Conservation (phyloP, 2,797 vertebrate genomes). For the Diplodus sargus region DNA sequence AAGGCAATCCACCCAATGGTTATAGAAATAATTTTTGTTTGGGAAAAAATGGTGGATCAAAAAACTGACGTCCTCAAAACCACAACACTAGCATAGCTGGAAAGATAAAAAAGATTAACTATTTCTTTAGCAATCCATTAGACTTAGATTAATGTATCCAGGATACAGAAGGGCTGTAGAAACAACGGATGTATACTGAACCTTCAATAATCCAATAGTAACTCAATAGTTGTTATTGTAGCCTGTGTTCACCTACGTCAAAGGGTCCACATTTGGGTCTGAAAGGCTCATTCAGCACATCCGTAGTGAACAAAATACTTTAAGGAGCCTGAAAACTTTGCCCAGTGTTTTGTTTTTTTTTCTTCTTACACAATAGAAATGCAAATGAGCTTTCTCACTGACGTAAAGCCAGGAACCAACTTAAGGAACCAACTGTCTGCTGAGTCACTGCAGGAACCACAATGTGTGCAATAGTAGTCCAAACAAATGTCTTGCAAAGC, state of each 20-base stretch:
- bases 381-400: slow-evolving; percentile 56
- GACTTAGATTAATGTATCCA: neutral
- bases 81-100: neutral
- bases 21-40: neutral
- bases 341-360: neutral
- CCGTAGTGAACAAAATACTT: slow-evolving; percentile 29
- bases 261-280: slow-evolving; percentile 2
- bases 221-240: slow-evolving; percentile 1
- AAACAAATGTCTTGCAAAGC: slow-evolving; percentile 41
- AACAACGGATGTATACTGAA: neutral
- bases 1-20: neutral
- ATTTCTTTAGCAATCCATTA: neutral
- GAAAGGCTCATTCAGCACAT: slow-evolving; percentile 46
- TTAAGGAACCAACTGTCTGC: slow-evolving; percentile 44
- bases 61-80: neutral
- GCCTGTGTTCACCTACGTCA: neutral
- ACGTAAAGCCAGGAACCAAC: slow-evolving; percentile 26
- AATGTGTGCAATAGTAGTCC: slow-evolving; percentile 9
- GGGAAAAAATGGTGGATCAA: neutral
- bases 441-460: slow-evolving; percentile 54
- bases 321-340: slow-evolving; percentile 21
- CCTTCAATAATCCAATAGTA: neutral
- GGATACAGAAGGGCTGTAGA: neutral
- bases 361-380: slow-evolving; percentile 49
- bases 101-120: neutral